Evolutionary conservation across 1,140 invertebrate genomes (phyloP).

Genomic region (Fopius arisanus): DNA sequence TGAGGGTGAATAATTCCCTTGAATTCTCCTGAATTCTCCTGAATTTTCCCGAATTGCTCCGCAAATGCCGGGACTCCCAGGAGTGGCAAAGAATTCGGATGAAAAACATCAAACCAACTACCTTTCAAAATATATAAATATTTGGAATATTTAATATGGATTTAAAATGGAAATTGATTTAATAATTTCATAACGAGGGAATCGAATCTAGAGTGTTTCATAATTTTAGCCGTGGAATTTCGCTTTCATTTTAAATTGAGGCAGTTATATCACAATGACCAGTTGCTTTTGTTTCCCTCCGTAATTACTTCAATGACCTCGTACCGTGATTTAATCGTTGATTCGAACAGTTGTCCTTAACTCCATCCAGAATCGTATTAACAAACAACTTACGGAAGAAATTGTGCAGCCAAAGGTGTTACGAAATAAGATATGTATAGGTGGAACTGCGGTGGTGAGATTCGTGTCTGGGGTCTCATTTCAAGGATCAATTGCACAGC

Average conservation of each 20-base stretch:
- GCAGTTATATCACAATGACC: slow-evolving; percentile 5
- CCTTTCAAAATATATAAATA: too few species aligned
- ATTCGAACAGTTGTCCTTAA: slow-evolving; percentile 4
- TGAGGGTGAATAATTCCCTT: neutral
- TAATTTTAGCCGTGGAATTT: neutral
- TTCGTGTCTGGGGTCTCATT: slow-evolving; percentile 4
- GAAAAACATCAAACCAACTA: too few species aligned
- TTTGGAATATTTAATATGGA: too few species aligned
- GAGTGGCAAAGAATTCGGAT: too few species aligned
- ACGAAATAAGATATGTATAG: neutral
- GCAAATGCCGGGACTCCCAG: too few species aligned
- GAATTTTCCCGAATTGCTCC: too few species aligned
- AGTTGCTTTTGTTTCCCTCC: neutral
- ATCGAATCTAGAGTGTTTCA: neutral
- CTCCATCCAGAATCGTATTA: neutral
- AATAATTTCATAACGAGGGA: too few species aligned
- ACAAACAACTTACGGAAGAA: slow-evolving; percentile 4
- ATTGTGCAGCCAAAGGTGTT: neutral
- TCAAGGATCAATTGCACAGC: slow-evolving; percentile 14
- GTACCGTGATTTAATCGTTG: neutral
- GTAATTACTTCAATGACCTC: neutral
- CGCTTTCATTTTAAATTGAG: neutral
- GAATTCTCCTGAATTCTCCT: too few species aligned
- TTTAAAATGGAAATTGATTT: too few species aligned
- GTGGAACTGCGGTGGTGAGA: neutral